These are phyloP conservation scores for Drosophila elegans DNA, from an alignment of 1,140 invertebrate genomes.

Conservation along the genomic window DNA sequence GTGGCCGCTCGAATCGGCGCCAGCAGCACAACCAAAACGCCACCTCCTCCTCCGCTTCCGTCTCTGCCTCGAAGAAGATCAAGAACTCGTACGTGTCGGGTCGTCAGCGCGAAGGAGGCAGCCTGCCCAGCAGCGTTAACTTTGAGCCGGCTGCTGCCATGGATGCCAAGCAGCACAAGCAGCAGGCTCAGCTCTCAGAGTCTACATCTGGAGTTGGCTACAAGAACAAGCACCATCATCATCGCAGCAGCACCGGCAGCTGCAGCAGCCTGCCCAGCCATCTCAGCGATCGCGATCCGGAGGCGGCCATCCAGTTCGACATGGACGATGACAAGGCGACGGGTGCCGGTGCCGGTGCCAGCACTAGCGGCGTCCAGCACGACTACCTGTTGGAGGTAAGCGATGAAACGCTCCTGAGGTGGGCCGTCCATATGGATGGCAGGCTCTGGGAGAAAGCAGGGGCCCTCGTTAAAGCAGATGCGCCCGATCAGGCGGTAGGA, in stretches of 20 bases:
- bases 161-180: conserved; percentile 61
- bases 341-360: background rate
- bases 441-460: conserved; percentile 24
- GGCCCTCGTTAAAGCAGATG: conserved; percentile 8
- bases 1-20: conserved; percentile 64
- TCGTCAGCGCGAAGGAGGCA: conserved; percentile 89
- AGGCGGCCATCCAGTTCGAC: conserved; percentile 46
- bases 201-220: background rate
- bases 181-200: conserved; percentile 27
- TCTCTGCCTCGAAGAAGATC: conserved; percentile 49
- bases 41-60: conserved; percentile 28
- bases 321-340: conserved; percentile 49
- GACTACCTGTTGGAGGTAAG: conserved; percentile 62
- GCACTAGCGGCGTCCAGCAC: conserved; percentile 16
- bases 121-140: conserved; percentile 87
- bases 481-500: conserved; percentile 20
- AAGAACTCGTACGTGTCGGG: conserved; percentile 85
- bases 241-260: conserved; percentile 44
- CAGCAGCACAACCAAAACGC: conserved; percentile 63
- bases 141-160: conserved; percentile 67
- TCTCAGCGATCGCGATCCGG: conserved; percentile 43
- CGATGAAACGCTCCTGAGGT: conserved; percentile 21
- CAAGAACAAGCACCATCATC: conserved; percentile 24
- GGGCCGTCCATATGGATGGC: conserved; percentile 38
- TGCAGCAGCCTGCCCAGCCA: conserved; percentile 59